A percentile compares a stretch with the other conserved stretches of the same genome.
Conservation (phyloP, 2,888 invertebrate species). For the Oxyteleia sp. region DNA sequence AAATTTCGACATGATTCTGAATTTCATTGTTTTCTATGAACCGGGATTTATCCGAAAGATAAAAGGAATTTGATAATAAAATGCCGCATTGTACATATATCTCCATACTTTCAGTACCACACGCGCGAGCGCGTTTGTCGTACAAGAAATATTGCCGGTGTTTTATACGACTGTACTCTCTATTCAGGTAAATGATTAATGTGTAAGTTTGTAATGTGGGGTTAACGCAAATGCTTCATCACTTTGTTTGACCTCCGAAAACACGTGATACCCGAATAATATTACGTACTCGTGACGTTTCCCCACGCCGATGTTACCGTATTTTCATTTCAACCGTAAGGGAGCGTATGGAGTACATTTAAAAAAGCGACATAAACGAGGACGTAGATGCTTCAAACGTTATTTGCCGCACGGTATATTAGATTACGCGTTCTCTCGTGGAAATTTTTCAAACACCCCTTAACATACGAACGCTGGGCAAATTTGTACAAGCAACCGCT, state of each 20-base stretch:
- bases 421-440: conserved; percentile 13
- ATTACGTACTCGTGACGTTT: conserved; percentile 54
- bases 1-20: conserved; percentile 52
- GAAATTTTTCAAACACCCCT: too few species aligned
- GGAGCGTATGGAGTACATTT: conserved; percentile 46
- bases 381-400: conserved; percentile 45
- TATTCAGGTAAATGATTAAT: conserved; percentile 71
- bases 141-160: conserved; percentile 64
- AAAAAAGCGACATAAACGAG: conserved; percentile 44
- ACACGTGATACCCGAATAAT: conserved; percentile 42
- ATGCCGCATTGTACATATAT: conserved; percentile 64
- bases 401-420: conserved; percentile 36
- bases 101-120: conserved; percentile 69
- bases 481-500: conserved; percentile 1
- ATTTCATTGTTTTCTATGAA: conserved; percentile 70
- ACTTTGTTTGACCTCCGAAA: conserved; percentile 57
- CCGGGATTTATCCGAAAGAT: conserved; percentile 62
- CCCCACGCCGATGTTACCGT: conserved; percentile 16
- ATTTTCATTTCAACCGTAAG: conserved; percentile 51
- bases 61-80: conserved; percentile 71
- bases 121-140: conserved; percentile 60
- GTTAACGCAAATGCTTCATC: conserved; percentile 68
- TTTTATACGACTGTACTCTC: conserved; percentile 62
- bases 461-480: conserved; percentile 4
- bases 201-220: conserved; percentile 64